Conservation (phyloP, 2,888 invertebrate species). For the Diplazon laetatorius region DNA sequence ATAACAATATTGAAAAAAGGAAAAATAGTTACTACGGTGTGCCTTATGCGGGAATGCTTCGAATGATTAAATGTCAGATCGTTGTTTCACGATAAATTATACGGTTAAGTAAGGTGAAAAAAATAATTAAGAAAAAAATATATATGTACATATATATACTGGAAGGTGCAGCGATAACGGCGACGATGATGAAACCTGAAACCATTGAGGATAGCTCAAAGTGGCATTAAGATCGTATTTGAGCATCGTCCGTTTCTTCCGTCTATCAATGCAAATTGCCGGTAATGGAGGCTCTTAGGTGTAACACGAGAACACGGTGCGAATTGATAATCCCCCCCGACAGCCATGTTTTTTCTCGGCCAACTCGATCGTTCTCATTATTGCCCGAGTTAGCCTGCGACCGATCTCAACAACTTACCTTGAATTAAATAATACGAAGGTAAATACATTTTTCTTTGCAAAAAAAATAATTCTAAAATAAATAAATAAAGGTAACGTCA, state of each 20-base stretch:
- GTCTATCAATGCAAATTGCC: conserved; percentile 81
- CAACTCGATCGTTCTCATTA: background rate
- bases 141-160: too few relatives aligned
- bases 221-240: conserved; percentile 78
- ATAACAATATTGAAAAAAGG: too few relatives aligned
- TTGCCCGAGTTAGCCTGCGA: background rate
- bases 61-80: background rate
- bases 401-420: background rate
- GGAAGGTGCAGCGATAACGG: conserved; percentile 22
- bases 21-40: conserved; percentile 1
- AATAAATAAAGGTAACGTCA: too few relatives aligned
- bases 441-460: too few relatives aligned
- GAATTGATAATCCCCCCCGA: conserved; percentile 42
- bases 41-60: too few relatives aligned
- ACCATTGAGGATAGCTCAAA: conserved; percentile 70
- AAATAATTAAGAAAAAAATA: too few relatives aligned
- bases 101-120: too few relatives aligned
- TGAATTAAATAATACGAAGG: too few relatives aligned
- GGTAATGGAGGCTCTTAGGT: conserved; percentile 80
- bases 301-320: conserved; percentile 74
- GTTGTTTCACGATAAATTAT: background rate
- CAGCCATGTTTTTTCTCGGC: background rate
- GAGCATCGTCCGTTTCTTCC: conserved; percentile 70
- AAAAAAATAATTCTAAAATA: too few relatives aligned
- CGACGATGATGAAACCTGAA: conserved; percentile 66